These are phyloP conservation scores for Heliocidaris erythrogramma DNA, from an alignment of 35 echinoderm and acorn worm genomes.

Conservation along the genomic window DNA sequence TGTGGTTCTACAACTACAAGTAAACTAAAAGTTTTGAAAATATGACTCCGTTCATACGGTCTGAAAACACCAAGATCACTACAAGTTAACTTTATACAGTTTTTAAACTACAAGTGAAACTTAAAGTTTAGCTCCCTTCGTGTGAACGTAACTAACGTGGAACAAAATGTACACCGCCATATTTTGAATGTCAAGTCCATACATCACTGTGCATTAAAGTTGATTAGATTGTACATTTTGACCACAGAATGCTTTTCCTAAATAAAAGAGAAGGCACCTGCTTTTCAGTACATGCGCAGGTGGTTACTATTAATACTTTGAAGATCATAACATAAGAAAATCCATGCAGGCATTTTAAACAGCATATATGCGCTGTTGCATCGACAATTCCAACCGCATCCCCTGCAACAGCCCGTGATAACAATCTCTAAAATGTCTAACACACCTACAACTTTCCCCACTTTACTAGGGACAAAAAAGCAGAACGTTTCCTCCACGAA, in stretches of 20 bases:
- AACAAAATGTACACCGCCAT: background rate
- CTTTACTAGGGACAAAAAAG: background rate
- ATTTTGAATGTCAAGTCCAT: background rate
- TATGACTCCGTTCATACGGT: too few species aligned
- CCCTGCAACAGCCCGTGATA: background rate
- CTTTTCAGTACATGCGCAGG: background rate
- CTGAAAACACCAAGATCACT: too few species aligned
- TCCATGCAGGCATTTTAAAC: background rate
- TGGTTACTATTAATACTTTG: background rate
- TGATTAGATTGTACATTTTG: background rate
- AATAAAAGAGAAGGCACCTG: background rate
- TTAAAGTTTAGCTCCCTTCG: too few species aligned
- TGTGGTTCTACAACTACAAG: too few species aligned
- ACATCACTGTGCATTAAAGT: background rate
- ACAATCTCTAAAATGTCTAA: background rate
- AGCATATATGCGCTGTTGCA: background rate
- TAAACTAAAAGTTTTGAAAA: too few species aligned
- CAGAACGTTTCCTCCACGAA: background rate
- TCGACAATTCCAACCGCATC: background rate
- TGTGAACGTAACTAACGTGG: too few species aligned
- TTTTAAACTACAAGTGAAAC: too few species aligned
- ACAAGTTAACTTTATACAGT: too few species aligned
- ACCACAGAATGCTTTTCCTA: background rate
- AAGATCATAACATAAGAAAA: background rate
- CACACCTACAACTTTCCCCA: slow-evolving; percentile 8